Evolutionary conservation across 2,797 vertebrate genomes (phyloP).

Genomic region (Lepus oiostolus): DNA sequence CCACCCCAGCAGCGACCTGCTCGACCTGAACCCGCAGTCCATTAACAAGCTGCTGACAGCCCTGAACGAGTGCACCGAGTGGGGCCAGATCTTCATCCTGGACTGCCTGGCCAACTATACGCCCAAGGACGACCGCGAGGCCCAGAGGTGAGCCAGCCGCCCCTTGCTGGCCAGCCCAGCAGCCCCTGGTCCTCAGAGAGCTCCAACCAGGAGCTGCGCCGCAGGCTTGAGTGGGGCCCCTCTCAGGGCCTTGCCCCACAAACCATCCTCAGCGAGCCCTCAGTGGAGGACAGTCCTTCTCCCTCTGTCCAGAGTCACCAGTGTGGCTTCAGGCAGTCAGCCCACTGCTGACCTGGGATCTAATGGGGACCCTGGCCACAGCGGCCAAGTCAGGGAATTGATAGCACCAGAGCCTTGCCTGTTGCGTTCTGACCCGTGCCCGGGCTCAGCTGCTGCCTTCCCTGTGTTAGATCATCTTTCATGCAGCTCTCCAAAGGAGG

Average conservation of each 20-base stretch:
- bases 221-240: not conserved
- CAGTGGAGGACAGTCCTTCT: not conserved
- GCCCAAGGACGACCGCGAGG: conserved; percentile 97
- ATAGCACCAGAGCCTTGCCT: not conserved
- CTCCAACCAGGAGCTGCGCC: not conserved
- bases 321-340: not conserved
- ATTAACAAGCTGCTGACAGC: conserved; percentile 99
- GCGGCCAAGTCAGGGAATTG: not conserved
- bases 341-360: not conserved
- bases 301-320: not conserved
- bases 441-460: not conserved
- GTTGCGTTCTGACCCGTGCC: not conserved
- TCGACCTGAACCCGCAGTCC: conserved; percentile 98
- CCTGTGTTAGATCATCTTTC: not conserved
- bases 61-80: conserved; percentile 98
- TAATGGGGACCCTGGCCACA: not conserved
- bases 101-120: conserved; percentile 98
- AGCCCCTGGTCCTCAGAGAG: not conserved
- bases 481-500: not conserved
- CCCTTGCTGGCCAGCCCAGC: not conserved
- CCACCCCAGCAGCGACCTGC: conserved; percentile 97
- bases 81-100: conserved; percentile 99
- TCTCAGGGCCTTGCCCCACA: not conserved
- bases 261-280: not conserved
- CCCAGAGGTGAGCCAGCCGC: conserved; percentile 93